Evolutionary conservation across 2,888 invertebrate genomes (phyloP).

Genomic region (Campoletis raptor): DNA sequence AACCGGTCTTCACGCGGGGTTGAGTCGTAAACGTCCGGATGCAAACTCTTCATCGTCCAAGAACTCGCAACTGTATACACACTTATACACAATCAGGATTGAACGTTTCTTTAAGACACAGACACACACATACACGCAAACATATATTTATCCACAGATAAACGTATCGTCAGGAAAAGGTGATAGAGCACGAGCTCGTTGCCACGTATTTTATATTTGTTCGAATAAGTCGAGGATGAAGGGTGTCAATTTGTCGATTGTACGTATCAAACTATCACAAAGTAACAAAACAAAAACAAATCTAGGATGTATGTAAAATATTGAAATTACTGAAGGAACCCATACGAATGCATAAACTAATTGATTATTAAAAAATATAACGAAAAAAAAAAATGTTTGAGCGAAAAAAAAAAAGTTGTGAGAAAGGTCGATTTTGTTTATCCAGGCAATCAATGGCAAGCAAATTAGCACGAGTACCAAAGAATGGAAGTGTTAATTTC

Average conservation of each 20-base stretch:
- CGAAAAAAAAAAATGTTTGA: neutral
- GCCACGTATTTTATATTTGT: slow-evolving; percentile 22
- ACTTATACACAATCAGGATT: neutral
- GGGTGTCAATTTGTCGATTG: slow-evolving; percentile 23
- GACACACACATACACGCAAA: neutral
- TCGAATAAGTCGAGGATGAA: slow-evolving; percentile 15
- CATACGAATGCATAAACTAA: neutral
- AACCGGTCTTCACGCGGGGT: slow-evolving; percentile 66
- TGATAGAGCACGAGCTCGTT: slow-evolving; percentile 30
- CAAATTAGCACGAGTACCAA: neutral
- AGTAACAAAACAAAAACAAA: slow-evolving; percentile 1
- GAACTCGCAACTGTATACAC: slow-evolving; percentile 35
- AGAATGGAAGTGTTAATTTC: neutral
- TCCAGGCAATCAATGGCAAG: neutral
- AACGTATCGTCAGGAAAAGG: slow-evolving; percentile 47
- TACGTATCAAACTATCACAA: neutral
- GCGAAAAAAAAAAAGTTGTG: neutral
- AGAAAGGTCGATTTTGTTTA: neutral
- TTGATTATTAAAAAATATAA: neutral
- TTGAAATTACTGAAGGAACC: neutral
- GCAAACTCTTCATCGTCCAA: slow-evolving; percentile 66
- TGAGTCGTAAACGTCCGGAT: slow-evolving; percentile 68
- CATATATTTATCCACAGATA: slow-evolving; percentile 5
- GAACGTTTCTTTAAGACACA: slow-evolving; percentile 10
- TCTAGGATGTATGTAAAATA: neutral